A percentile compares a stretch with the other conserved stretches of the same genome.
These are phyloP conservation scores for Masnerella sp. DNA, from an alignment of 2,888 invertebrate genomes.

Conservation along the genomic window DNA sequence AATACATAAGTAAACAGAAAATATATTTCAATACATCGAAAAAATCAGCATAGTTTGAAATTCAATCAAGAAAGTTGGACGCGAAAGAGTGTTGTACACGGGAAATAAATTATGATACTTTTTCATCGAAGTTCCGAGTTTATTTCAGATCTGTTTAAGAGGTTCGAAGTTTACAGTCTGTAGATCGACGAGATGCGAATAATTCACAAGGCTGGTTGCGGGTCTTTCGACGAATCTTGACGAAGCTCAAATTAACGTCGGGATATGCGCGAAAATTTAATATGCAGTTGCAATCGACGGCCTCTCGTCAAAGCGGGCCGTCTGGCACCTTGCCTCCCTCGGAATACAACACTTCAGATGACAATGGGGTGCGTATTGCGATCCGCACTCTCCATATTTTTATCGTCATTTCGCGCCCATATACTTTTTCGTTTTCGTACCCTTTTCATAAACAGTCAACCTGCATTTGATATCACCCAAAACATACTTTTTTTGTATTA, in stretches of 20 bases:
- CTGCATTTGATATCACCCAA: too few relatives aligned
- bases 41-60: conserved; percentile 45
- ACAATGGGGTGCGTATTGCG: conserved; percentile 37
- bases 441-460: too few relatives aligned
- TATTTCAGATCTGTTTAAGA: conserved; percentile 51
- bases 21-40: conserved; percentile 32
- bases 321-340: conserved; percentile 34
- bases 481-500: too few relatives aligned
- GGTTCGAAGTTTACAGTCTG: conserved; percentile 46
- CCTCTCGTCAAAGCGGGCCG: conserved; percentile 21
- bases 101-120: conserved; percentile 54
- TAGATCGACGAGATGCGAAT: conserved; percentile 50
- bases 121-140: conserved; percentile 50
- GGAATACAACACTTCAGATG: conserved; percentile 43
- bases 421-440: too few relatives aligned
- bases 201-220: conserved; percentile 43
- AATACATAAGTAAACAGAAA: conserved; percentile 33
- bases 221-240: conserved; percentile 44
- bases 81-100: conserved; percentile 40
- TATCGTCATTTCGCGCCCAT: too few relatives aligned
- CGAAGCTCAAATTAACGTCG: conserved; percentile 51
- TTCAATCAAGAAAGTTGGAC: conserved; percentile 49
- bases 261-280: conserved; percentile 50
- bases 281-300: conserved; percentile 51
- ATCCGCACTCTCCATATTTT: conserved; percentile 32